These are phyloP conservation scores for Ptiloglossa arizonensis DNA, from an alignment of 1,140 invertebrate species.

Conservation along the genomic window DNA sequence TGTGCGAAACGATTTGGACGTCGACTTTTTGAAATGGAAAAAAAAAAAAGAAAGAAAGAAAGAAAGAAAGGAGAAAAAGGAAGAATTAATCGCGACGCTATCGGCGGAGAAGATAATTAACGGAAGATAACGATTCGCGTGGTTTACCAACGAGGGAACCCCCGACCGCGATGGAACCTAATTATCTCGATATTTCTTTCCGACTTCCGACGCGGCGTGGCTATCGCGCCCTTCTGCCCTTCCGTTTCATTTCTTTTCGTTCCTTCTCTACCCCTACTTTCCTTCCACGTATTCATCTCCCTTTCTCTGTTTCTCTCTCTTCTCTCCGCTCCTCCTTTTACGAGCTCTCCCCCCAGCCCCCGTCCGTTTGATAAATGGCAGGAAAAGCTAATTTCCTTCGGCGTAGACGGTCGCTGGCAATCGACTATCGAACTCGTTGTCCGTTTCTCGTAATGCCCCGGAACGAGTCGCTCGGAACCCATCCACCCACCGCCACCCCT, in stretches of 20 bases:
- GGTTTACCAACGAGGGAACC: neutral
- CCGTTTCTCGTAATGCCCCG: neutral
- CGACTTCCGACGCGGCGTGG: neutral
- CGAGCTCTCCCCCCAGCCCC: neutral
- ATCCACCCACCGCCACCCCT: too few relatives aligned
- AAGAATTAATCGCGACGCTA: too few relatives aligned
- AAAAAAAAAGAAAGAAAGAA: too few relatives aligned
- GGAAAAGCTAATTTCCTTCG: constrained; percentile 36
- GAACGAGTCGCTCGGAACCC: constrained; percentile 3
- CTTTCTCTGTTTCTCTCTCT: neutral
- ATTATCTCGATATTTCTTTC: constrained; percentile 43
- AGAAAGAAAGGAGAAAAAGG: too few relatives aligned
- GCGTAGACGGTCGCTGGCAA: neutral
- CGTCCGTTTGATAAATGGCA: constrained; percentile 20
- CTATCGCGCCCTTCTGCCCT: neutral
- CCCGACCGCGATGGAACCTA: neutral
- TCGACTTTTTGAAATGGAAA: too few relatives aligned
- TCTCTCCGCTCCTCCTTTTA: too few relatives aligned
- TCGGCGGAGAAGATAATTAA: constrained; percentile 29
- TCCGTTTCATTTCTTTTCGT: neutral
- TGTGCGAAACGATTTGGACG: too few relatives aligned
- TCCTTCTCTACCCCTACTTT: neutral
- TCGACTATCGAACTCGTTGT: neutral
- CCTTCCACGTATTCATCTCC: too few relatives aligned
- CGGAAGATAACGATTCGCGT: constrained; percentile 22